Evolutionary conservation across 2,888 invertebrate genomes (phyloP).

Genomic region (Brenthis ino): DNA sequence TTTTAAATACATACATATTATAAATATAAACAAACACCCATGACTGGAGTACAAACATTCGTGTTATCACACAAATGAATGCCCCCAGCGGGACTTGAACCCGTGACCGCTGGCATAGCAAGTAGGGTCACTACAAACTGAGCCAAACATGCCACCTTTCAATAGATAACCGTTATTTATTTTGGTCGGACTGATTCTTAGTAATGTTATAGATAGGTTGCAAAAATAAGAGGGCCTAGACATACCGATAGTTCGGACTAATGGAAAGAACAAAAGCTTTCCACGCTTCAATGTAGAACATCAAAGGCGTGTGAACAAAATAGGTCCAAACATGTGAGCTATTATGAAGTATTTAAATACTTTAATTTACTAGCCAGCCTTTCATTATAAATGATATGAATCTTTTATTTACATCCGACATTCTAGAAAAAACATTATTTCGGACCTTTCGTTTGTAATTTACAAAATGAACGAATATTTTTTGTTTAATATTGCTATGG

Average conservation of each 20-base stretch:
- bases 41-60: no score
- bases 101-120: no score
- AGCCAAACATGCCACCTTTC: no score
- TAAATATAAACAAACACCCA: no score
- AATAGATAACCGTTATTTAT: not conserved
- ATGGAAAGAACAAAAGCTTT: conserved; percentile 64
- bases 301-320: conserved; percentile 65
- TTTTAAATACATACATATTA: no score
- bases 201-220: conserved; percentile 41
- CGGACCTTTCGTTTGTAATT: not conserved
- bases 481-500: no score
- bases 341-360: conserved; percentile 35
- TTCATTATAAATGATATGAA: conserved; percentile 23
- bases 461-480: no score
- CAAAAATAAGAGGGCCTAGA: conserved; percentile 30
- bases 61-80: no score
- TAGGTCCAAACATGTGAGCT: conserved; percentile 55
- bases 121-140: no score
- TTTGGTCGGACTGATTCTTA: not conserved
- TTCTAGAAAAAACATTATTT: not conserved
- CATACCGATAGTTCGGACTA: conserved; percentile 35
- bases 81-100: no score
- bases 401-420: conserved; percentile 3
- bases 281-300: conserved; percentile 45
- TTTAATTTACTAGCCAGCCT: conserved; percentile 31